A percentile compares a stretch with the other conserved stretches of the same genome.
phyloP scores from a whole-genome alignment of 1,140 invertebrate genomes.

The Drosophila eugracilis region DNA sequence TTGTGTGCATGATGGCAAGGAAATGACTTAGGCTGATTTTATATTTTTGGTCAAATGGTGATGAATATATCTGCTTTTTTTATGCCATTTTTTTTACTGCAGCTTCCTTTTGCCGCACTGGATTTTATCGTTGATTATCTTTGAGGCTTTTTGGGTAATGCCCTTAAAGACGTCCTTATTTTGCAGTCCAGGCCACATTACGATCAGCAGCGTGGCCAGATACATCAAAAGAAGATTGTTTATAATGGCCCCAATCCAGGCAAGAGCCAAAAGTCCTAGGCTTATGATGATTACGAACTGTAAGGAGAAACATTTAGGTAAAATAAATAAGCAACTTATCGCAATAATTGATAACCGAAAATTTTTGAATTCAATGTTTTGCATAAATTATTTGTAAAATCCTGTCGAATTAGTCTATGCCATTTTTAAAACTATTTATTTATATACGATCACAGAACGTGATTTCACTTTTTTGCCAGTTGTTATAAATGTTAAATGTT shows the following conservation, averaged over 20 bases:
- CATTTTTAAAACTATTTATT: no score
- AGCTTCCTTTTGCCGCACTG: conserved; percentile 69
- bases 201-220: conserved; percentile 86
- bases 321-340: no score
- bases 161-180: conserved; percentile 80
- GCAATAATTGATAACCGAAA: no score
- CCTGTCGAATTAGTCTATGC: no score
- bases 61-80: conserved; percentile 19
- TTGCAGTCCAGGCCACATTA: conserved; percentile 87
- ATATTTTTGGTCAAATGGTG: conserved; percentile 67
- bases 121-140: conserved; percentile 59
- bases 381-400: no score
- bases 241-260: conserved; percentile 92
- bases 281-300: conserved; percentile 92
- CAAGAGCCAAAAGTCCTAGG: conserved; percentile 87
- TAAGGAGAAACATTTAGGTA: conserved; percentile 37
- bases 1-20: conserved; percentile 57
- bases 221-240: conserved; percentile 94
- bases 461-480: no score
- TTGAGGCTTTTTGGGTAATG: conserved; percentile 63
- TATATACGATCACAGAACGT: no score
- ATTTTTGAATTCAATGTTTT: no score
- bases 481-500: no score
- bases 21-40: conserved; percentile 60
- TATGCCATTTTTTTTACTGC: conserved; percentile 44